These are phyloP conservation scores for Lepilemur ruficaudatus DNA, from an alignment of 2,797 vertebrate species.

Conservation along the genomic window DNA sequence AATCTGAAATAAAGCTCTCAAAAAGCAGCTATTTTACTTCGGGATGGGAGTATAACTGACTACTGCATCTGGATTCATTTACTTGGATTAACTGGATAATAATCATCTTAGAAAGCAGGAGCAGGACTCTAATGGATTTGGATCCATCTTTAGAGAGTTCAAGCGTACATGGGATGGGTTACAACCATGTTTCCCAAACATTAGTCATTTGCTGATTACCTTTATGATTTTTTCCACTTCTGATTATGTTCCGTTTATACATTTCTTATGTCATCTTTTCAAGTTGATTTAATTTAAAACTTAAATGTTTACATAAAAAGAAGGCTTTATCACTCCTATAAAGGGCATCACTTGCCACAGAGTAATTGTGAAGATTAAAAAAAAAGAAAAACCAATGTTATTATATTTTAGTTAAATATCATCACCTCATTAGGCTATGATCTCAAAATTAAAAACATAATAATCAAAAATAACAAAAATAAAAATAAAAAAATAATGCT, in stretches of 20 bases:
- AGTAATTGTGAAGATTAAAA: background rate
- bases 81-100: background rate
- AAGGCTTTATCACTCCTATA: background rate
- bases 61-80: background rate
- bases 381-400: background rate
- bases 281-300: slow-evolving; percentile 36
- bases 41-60: background rate
- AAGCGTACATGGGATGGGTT: background rate
- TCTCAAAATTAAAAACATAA: background rate
- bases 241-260: background rate
- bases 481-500: too few relatives aligned
- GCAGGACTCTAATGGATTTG: background rate
- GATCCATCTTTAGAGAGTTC: background rate
- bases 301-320: background rate
- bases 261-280: background rate
- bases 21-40: background rate
- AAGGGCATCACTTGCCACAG: background rate
- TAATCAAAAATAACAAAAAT: too few relatives aligned
- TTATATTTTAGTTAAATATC: slow-evolving; percentile 2
- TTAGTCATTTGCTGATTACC: background rate
- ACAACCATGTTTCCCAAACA: background rate
- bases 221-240: background rate
- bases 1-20: background rate
- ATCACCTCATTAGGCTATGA: background rate
- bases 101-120: background rate